Conservation (phyloP, 37 sponge, comb jelly and placozoan species). For the Beroe forskalii region DNA sequence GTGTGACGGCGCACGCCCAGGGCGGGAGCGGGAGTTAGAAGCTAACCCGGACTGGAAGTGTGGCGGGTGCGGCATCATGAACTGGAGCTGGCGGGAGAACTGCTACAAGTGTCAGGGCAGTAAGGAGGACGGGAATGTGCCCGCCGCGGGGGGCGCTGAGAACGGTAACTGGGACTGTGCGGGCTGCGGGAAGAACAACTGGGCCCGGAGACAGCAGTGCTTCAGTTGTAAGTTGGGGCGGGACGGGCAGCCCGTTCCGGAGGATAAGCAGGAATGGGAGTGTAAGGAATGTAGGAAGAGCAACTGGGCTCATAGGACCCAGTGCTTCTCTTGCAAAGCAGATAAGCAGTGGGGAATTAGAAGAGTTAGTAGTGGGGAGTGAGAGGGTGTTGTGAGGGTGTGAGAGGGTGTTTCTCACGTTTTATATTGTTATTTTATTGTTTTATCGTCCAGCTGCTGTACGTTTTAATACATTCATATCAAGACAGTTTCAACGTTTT, state of each 20-base stretch:
- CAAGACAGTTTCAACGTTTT: too few species aligned
- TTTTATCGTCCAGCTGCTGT: too few species aligned
- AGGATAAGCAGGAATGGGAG: neutral
- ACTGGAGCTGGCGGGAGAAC: conserved; percentile 33
- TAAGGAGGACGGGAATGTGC: neutral
- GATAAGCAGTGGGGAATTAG: neutral
- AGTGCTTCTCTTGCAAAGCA: conserved; percentile 7
- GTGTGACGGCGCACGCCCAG: conserved; percentile 34
- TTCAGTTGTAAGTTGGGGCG: neutral
- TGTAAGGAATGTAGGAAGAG: neutral
- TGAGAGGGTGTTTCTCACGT: too few species aligned
- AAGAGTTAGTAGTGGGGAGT: too few species aligned
- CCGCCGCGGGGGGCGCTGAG: neutral
- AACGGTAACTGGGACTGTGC: neutral
- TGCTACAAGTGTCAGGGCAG: conserved; percentile 26
- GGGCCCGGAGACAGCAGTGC: conserved; percentile 27
- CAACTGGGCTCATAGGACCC: neutral
- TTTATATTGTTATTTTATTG: too few species aligned
- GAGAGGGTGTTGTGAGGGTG: too few species aligned
- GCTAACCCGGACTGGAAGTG: conserved; percentile 54
- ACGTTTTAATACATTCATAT: too few species aligned
- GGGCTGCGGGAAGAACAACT: conserved; percentile 26
- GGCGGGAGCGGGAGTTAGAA: conserved; percentile 18
- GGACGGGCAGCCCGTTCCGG: neutral
- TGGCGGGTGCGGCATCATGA: conserved; percentile 47